A percentile compares a stretch with the other conserved stretches of the same genome.
These are phyloP conservation scores for Beris chalybata DNA, from an alignment of 2,888 invertebrate genomes.

Conservation along the genomic window DNA sequence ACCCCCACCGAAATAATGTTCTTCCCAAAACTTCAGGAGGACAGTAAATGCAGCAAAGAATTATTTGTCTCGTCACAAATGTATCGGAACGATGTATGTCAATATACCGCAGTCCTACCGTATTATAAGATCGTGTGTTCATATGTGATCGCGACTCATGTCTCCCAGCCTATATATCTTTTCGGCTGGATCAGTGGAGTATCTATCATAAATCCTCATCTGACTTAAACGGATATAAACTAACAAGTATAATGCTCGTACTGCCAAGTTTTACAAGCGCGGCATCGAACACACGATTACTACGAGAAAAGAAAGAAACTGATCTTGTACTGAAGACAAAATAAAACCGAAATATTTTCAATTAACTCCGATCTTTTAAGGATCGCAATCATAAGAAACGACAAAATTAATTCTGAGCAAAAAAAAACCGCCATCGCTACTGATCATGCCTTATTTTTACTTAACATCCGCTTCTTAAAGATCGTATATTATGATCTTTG, in stretches of 20 bases:
- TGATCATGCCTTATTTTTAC: not conserved
- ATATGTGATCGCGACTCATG: too few species aligned
- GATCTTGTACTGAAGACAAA: not conserved
- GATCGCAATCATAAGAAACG: constrained; percentile 4
- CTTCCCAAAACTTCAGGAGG: not conserved
- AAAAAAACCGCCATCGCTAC: not conserved
- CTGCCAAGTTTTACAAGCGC: not conserved
- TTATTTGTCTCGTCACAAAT: constrained; percentile 44
- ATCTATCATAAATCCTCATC: constrained; percentile 27
- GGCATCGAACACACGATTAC: constrained; percentile 1
- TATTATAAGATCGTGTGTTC: too few species aligned
- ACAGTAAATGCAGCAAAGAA: constrained; percentile 34
- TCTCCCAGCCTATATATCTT: too few species aligned
- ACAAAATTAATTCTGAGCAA: constrained; percentile 8
- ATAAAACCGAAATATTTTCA: constrained; percentile 2
- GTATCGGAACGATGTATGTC: constrained; percentile 42
- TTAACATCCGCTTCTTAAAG: not conserved
- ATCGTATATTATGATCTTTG: constrained; percentile 18
- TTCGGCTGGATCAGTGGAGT: constrained; percentile 17
- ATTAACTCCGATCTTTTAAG: constrained; percentile 17
- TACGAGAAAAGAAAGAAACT: not conserved
- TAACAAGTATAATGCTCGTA: not conserved
- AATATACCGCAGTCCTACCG: constrained; percentile 17
- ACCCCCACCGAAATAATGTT: not conserved
- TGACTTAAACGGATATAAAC: constrained; percentile 20